Evolutionary conservation across 2,888 invertebrate genomes (phyloP), one percentile per base, ranked within the genome.

Genomic region (Hypolimnas misippus): DNA sequence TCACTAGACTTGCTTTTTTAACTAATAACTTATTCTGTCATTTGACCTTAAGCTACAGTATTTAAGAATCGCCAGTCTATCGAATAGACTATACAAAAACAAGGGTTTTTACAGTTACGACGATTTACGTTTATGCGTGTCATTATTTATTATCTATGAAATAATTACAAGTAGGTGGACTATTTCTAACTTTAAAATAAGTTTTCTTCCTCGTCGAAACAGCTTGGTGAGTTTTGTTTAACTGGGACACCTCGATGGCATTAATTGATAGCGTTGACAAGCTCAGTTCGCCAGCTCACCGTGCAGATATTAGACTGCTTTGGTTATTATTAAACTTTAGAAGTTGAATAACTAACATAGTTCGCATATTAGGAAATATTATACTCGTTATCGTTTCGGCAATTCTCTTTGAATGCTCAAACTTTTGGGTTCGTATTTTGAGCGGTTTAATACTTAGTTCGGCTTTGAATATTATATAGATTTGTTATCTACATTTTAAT

Each of bases 191-290:
- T 42, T 42, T 55, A 63, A 59, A 40, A 60, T 60, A 61, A 63
- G 75, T 74, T 78, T 80, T 58, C 40, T 53, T 54, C 58, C 49
- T 38, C 42, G 57, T 42, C 72, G 73, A 78, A 78, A 80, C 79
- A 79, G 80, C 79, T 78, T 79, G 83, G 79, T 81, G 53, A 53
- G 53, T 83, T 84, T 84, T 79, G 83, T 82, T 77, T 82, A 85
- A 81, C 80, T 86, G 76, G 86, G 82, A 82, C 85, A 82, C 78
- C 79, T 78, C 77, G 85, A 86, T 83, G 84, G 78, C 81, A 82
- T 83, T 86, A 86, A 82, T 87, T 84, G 86, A 87, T 87, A 84
- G 81, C 81, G 85, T 82, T 84, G 85, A 83, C 83, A 81, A 79
- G 73, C 76, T 73, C 66, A 57, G 65, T 49, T 53, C 33, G 62